These are phyloP conservation scores for Trisateles emortualis DNA, from an alignment of 2,888 invertebrate species.

Conservation along the genomic window DNA sequence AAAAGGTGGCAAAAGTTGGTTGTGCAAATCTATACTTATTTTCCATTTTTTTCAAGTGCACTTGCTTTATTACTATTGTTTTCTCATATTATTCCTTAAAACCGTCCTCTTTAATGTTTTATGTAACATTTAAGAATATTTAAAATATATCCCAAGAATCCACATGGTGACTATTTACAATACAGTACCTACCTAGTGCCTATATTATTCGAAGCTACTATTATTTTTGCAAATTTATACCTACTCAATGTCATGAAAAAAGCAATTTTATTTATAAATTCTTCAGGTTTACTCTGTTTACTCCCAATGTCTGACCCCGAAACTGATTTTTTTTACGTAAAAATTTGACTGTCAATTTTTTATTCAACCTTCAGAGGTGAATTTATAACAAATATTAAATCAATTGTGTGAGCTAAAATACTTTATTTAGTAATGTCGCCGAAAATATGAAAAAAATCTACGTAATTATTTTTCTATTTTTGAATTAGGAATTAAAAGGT, in stretches of 20 bases:
- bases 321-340: slow-evolving; percentile 40
- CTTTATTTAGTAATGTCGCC: neutral
- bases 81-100: neutral
- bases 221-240: slow-evolving; percentile 38
- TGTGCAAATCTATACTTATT: no score
- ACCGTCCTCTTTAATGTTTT: neutral
- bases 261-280: slow-evolving; percentile 41
- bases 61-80: neutral
- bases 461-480: no score
- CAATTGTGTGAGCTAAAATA: slow-evolving; percentile 16
- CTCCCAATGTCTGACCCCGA: slow-evolving; percentile 48
- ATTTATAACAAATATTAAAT: slow-evolving; percentile 46
- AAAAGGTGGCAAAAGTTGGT: no score
- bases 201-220: slow-evolving; percentile 15
- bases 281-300: slow-evolving; percentile 36
- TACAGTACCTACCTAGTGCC: slow-evolving; percentile 1
- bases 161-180: slow-evolving; percentile 16
- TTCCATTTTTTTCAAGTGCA: no score
- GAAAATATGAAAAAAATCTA: no score
- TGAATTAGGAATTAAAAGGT: no score
- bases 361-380: slow-evolving; percentile 51
- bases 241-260: slow-evolving; percentile 36
- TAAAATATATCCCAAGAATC: slow-evolving; percentile 4
- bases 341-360: slow-evolving; percentile 64
- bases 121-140: neutral